Conservation (phyloP, 2,888 invertebrate genomes). For the Chesias legatella region DNA sequence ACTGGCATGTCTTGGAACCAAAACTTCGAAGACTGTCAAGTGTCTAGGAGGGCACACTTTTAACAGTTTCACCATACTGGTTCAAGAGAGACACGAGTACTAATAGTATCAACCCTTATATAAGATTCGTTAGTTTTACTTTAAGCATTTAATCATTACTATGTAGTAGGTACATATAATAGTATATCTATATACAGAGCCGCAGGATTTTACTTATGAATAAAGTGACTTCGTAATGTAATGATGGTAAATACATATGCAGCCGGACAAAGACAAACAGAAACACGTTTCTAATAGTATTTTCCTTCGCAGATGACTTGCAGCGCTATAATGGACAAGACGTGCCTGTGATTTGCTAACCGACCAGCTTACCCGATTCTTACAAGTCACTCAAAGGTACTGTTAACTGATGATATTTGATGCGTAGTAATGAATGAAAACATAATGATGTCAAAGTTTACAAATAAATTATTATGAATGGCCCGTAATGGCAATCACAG, state of each 20-base stretch:
- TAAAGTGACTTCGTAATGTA: constrained; percentile 16
- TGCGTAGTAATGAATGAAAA: constrained; percentile 17
- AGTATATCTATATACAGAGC: no score
- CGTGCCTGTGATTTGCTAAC: constrained; percentile 50
- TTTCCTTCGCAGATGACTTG: constrained; percentile 36
- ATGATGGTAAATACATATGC: constrained; percentile 24
- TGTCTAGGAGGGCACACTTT: no score
- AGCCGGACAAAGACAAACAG: constrained; percentile 34
- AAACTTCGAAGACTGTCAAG: no score
- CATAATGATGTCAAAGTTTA: constrained; percentile 13
- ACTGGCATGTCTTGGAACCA: no score
- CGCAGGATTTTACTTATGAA: constrained; percentile 5
- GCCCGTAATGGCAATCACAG: constrained; percentile 9
- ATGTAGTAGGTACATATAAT: no score
- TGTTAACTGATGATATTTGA: constrained; percentile 11
- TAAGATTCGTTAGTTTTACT: no score
- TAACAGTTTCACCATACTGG: no score
- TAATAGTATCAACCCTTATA: no score
- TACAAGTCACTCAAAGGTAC: not conserved
- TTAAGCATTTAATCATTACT: no score
- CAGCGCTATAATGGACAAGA: constrained; percentile 46
- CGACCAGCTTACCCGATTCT: constrained; percentile 18
- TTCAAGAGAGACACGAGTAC: no score
- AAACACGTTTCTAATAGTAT: constrained; percentile 30
- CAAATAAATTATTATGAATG: constrained; percentile 14